A percentile compares a stretch with the other conserved stretches of the same genome.
Conservation (phyloP, 2,113 vertebrate genomes). For the Spea multiplicata region DNA sequence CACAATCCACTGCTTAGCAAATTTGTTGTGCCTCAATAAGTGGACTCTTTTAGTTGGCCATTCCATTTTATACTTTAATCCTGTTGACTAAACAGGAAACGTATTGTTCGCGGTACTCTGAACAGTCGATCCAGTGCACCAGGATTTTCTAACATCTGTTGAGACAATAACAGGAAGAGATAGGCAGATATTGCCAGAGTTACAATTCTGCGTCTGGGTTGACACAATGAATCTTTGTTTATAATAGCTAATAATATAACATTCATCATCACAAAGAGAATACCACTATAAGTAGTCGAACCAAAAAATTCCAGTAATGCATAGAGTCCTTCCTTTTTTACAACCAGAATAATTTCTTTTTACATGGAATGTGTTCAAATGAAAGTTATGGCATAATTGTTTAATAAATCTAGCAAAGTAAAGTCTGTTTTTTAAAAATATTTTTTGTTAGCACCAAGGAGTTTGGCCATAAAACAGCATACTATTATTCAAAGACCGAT, state of each 20-base stretch:
- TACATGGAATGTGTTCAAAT: too few relatives aligned
- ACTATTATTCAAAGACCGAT: too few relatives aligned
- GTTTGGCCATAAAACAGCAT: too few relatives aligned
- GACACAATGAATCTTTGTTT: slow-evolving; percentile 8
- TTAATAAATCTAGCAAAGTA: too few relatives aligned
- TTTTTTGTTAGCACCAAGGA: too few relatives aligned
- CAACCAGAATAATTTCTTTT: neutral
- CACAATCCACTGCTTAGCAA: slow-evolving; percentile 10
- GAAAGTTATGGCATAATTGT: too few relatives aligned
- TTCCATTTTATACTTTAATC: slow-evolving; percentile 21
- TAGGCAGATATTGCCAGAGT: slow-evolving; percentile 14
- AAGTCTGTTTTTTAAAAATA: too few relatives aligned
- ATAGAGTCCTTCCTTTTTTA: neutral
- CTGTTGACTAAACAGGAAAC: slow-evolving; percentile 42
- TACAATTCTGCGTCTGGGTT: slow-evolving; percentile 5
- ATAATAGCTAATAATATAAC: neutral
- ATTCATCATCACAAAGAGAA: neutral
- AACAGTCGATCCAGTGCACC: slow-evolving; percentile 5
- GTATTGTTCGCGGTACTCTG: slow-evolving; percentile 12
- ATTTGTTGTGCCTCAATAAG: neutral
- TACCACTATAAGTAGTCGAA: neutral
- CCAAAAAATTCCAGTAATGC: neutral
- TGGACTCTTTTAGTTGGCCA: neutral
- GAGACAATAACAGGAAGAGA: slow-evolving; percentile 41
- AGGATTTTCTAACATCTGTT: neutral